These are phyloP conservation scores for Blennius ocellaris DNA, from an alignment of 2,113 vertebrate species.

Conservation along the genomic window DNA sequence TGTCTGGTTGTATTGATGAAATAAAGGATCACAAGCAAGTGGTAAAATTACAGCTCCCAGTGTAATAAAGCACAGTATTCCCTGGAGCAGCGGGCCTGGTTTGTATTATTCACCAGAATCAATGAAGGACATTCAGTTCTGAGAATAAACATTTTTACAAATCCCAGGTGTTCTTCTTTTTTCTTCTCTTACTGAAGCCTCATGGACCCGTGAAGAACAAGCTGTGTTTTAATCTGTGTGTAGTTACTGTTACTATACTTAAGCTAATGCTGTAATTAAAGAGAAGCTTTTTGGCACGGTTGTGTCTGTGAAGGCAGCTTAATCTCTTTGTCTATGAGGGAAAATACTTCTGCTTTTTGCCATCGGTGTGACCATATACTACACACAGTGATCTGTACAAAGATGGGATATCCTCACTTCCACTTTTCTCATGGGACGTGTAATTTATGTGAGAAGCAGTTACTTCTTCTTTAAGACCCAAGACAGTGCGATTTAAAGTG, in stretches of 20 bases:
- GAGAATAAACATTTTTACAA: not conserved
- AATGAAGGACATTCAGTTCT: not conserved
- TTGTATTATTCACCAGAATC: conserved; percentile 12
- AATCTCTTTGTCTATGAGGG: conserved; percentile 8
- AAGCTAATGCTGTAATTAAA: not conserved
- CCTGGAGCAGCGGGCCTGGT: conserved; percentile 34
- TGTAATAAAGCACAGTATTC: conserved; percentile 37
- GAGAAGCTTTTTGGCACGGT: not conserved
- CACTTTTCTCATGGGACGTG: conserved; percentile 14
- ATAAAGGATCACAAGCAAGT: conserved; percentile 8
- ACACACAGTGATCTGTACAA: conserved; percentile 9
- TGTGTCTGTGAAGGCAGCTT: not conserved
- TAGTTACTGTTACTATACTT: not conserved
- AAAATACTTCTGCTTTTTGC: not conserved
- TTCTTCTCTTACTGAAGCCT: not conserved
- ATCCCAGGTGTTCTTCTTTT: not conserved
- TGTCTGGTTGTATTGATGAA: conserved; percentile 43
- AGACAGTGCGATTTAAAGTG: conserved; percentile 30
- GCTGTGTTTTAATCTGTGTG: not conserved
- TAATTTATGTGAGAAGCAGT: conserved; percentile 32
- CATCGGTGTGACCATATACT: no score
- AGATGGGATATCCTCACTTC: conserved; percentile 5
- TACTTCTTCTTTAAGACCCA: conserved; percentile 26
- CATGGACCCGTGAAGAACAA: not conserved
- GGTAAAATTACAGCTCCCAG: conserved; percentile 3